phyloP scores from a whole-genome alignment of 2,888 invertebrate species.

The Anarsia innoxiella region DNA sequence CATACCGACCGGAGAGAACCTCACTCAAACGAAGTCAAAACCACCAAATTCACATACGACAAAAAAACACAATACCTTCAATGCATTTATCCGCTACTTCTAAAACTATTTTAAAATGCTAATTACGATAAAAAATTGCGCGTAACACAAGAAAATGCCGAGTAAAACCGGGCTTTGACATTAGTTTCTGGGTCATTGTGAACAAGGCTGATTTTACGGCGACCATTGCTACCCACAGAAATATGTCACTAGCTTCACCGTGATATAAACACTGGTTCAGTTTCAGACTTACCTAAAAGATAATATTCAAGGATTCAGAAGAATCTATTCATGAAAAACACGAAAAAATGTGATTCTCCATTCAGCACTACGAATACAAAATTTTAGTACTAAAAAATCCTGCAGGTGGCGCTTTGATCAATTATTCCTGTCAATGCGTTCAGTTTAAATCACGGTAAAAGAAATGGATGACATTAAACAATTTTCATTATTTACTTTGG shows the following conservation, averaged over 20 bases:
- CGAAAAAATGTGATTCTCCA: slow-evolving; percentile 70
- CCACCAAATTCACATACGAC: slow-evolving; percentile 1
- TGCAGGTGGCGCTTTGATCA: slow-evolving; percentile 39
- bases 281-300: slow-evolving; percentile 59
- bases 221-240: slow-evolving; percentile 32
- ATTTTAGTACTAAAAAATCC: slow-evolving; percentile 57
- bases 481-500: too few species aligned
- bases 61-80: neutral
- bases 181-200: slow-evolving; percentile 65
- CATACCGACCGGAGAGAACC: slow-evolving; percentile 25
- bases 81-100: neutral
- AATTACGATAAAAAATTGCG: slow-evolving; percentile 30
- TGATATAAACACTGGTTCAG: slow-evolving; percentile 21
- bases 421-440: slow-evolving; percentile 35
- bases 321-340: slow-evolving; percentile 68
- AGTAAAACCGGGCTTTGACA: slow-evolving; percentile 69
- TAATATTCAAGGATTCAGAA: slow-evolving; percentile 60
- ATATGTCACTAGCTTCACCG: slow-evolving; percentile 19
- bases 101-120: slow-evolving; percentile 8
- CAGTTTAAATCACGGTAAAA: too few species aligned
- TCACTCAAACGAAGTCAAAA: slow-evolving; percentile 9
- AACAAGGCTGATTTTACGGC: slow-evolving; percentile 45
- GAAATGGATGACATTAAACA: too few species aligned
- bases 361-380: slow-evolving; percentile 75
- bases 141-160: slow-evolving; percentile 42